phyloP scores from a whole-genome alignment of 2,113 vertebrate genomes.

The Riparia riparia region DNA sequence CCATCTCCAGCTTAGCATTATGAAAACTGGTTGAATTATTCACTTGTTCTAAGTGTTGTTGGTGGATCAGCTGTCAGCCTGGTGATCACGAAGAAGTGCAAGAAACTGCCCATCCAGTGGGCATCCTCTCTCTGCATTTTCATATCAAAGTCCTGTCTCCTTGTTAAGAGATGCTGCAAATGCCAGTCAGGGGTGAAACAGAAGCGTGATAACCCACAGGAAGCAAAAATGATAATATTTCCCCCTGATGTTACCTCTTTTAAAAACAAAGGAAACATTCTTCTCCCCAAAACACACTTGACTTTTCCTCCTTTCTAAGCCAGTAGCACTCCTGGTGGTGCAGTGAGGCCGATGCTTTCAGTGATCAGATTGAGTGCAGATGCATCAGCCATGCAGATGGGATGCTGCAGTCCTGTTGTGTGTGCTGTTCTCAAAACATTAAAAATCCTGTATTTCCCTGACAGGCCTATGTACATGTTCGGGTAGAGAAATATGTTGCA shows the following conservation, averaged over 20 bases:
- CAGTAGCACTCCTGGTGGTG: neutral
- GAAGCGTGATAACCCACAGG: neutral
- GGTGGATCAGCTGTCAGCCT: conserved; percentile 18
- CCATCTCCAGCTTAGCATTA: neutral
- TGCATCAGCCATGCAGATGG: neutral
- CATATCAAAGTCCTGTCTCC: neutral
- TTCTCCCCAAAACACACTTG: neutral
- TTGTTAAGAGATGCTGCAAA: neutral
- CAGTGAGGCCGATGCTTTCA: neutral
- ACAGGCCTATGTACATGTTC: neutral
- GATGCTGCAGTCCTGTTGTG: neutral
- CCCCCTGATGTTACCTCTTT: neutral
- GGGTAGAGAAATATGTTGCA: neutral
- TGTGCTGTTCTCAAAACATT: neutral
- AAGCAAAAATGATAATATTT: neutral
- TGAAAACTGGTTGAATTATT: conserved; percentile 66
- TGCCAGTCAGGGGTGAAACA: neutral
- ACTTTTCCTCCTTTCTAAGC: neutral
- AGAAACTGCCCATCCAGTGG: neutral
- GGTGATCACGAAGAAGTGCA: neutral
- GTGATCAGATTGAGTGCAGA: neutral
- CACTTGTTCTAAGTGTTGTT: conserved; percentile 3
- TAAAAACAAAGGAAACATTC: neutral
- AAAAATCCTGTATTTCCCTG: neutral
- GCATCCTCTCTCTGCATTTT: neutral